Conservation (phyloP, 2,113 vertebrate genomes). For the Pteronura brasiliensis region DNA sequence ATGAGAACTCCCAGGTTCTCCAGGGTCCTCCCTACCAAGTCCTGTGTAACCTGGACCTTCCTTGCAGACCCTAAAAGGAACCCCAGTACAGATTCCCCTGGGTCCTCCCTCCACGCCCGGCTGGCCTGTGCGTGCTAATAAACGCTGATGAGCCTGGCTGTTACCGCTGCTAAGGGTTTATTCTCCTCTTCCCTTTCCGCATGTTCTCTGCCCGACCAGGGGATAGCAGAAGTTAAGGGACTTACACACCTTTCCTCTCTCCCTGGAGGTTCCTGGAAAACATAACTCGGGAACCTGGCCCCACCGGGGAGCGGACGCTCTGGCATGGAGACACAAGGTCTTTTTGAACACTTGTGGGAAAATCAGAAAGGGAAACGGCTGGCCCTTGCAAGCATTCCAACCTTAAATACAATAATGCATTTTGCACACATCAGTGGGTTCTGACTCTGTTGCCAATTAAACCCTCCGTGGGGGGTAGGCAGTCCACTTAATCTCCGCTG, state of each 20-base stretch:
- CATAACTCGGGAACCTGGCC: neutral
- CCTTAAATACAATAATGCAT: neutral
- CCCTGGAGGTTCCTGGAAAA: neutral
- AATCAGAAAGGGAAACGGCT: neutral
- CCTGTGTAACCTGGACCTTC: accelerated
- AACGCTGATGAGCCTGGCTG: accelerated
- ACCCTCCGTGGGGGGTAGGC: neutral
- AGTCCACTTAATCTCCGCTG: neutral
- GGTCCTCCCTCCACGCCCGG: neutral
- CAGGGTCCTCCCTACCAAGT: neutral
- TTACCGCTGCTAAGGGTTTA: accelerated
- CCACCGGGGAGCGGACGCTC: neutral
- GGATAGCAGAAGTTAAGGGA: neutral
- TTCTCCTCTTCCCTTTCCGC: neutral
- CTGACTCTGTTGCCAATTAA: constrained; percentile 46
- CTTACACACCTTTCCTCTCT: neutral
- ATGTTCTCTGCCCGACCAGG: accelerated
- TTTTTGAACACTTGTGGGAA: constrained; percentile 18
- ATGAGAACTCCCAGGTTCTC: neutral
- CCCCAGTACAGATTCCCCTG: accelerated
- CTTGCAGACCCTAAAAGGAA: neutral
- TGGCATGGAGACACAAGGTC: neutral
- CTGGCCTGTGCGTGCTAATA: neutral
- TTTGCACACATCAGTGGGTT: neutral
- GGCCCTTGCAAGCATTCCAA: neutral